phyloP scores from a whole-genome alignment of 1,140 invertebrate species.

The Triops longicaudatus region DNA sequence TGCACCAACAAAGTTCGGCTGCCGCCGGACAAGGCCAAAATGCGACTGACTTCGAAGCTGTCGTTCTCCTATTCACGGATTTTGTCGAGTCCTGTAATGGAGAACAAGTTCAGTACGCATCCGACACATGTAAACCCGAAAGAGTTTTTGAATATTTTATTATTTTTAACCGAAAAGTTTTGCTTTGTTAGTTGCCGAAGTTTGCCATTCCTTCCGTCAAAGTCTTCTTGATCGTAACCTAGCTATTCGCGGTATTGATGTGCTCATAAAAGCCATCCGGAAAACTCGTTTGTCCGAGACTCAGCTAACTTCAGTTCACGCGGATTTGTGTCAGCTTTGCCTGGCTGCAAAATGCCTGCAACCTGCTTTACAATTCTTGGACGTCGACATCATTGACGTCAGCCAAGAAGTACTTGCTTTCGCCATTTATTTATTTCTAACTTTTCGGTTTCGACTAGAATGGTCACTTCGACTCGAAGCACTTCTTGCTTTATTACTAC shows the following conservation, averaged over 20 bases:
- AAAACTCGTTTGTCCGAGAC: constrained; percentile 80
- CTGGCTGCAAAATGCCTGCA: constrained; percentile 85
- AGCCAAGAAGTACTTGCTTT: constrained; percentile 57
- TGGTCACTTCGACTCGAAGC: constrained; percentile 78
- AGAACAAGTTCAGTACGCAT: constrained; percentile 74
- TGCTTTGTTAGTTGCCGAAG: constrained; percentile 63
- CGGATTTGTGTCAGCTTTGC: constrained; percentile 86
- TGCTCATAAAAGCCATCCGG: constrained; percentile 72
- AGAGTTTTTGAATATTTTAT: constrained; percentile 18
- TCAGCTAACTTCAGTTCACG: constrained; percentile 86
- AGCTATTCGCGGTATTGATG: constrained; percentile 72
- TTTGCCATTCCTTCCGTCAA: constrained; percentile 74
- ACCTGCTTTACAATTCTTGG: constrained; percentile 77
- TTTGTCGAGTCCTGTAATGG: constrained; percentile 51
- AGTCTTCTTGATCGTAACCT: constrained; percentile 64
- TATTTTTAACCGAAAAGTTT: constrained; percentile 28
- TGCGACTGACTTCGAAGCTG: constrained; percentile 34
- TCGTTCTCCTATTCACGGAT: constrained; percentile 42
- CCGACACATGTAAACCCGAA: constrained; percentile 69
- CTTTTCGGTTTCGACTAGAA: constrained; percentile 42
- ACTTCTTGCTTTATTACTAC: constrained; percentile 90
- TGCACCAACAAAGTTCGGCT: constrained; percentile 38
- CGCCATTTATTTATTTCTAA: background rate
- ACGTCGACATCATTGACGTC: constrained; percentile 85
- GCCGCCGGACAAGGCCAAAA: constrained; percentile 40